Evolutionary conservation across 1,140 invertebrate species (phyloP), one percentile per base, ranked within the genome.

Genomic region (Mercenaria mercenaria): DNA sequence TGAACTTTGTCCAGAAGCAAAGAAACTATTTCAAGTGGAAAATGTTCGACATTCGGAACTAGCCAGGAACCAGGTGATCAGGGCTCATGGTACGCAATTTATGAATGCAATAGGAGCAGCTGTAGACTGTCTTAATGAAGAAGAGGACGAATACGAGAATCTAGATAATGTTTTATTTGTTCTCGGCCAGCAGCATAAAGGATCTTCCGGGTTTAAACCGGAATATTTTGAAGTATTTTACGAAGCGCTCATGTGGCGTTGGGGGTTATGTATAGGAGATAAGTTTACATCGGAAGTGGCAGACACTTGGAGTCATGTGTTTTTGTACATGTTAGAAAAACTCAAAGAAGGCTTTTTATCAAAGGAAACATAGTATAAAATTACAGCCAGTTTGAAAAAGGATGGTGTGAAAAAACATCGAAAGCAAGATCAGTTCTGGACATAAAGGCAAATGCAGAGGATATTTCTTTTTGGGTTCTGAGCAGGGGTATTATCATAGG

Each of bases 141-240:
- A 47, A 32, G 77, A 80, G 20, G 8, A 82, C 34, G 20, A 3
- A 32, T 23, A 64, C 13, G 4, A 82, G 23, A 61, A 37, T 10
- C 32, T 82, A 1, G 13, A 10, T 1, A 15, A 64, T 0, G 29
- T 82, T 11, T 43, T 82, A 18, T 41, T 64, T 26, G 32, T 20
- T 41, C 59, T 82, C 39, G 80, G 80, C 13, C 52, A 67, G 32
- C 52, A 82, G n/a, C 80, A 82, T 50, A 34, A 82, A 39, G 29
- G 64, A 2, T 82, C 61, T 34, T 1, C 26, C 2, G 80, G 80
- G 1, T 82, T 82, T 32, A 20, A 34, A 18, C 26, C 47, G n/a
- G n/a, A n/a, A n/a, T n/a, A n/a, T n/a, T n/a, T n/a, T n/a, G n/a
- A n/a, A n/a, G n/a, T n/a, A n/a, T 82, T 82, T 29, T 67, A 82